A percentile compares a stretch with the other conserved stretches of the same genome.
These are phyloP conservation scores for Mimas tiliae DNA, from an alignment of 2,888 invertebrate species.

Conservation along the genomic window DNA sequence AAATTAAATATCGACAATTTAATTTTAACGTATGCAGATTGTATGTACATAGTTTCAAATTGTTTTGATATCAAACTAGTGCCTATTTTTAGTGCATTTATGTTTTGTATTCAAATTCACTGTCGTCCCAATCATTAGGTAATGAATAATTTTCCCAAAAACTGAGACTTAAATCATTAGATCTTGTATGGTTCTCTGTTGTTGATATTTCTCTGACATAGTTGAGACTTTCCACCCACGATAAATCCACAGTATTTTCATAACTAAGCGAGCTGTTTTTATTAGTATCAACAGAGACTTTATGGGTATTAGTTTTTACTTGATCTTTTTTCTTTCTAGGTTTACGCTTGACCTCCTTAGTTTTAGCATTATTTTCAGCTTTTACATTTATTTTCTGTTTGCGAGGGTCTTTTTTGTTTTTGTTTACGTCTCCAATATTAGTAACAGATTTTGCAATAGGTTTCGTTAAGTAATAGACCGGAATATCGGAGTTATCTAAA, in stretches of 20 bases:
- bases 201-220: slow-evolving; percentile 57
- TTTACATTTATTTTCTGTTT: background rate
- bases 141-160: slow-evolving; percentile 64
- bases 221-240: slow-evolving; percentile 67
- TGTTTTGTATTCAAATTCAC: slow-evolving; percentile 44
- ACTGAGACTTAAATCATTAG: slow-evolving; percentile 41
- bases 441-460: background rate
- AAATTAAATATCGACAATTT: too few relatives aligned
- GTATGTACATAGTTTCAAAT: too few relatives aligned
- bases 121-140: slow-evolving; percentile 53
- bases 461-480: background rate
- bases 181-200: slow-evolving; percentile 52
- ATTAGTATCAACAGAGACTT: background rate
- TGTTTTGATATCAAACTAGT: too few relatives aligned
- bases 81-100: too few relatives aligned
- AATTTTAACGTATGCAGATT: too few relatives aligned
- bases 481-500: background rate
- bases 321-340: slow-evolving; percentile 14
- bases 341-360: slow-evolving; percentile 2
- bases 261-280: slow-evolving; percentile 14
- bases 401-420: background rate
- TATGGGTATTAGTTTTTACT: slow-evolving; percentile 5
- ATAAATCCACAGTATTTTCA: slow-evolving; percentile 41
- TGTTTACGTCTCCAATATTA: background rate
- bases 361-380: background rate